Evolutionary conservation across 2,113 vertebrate genomes (phyloP).

Genomic region (Clarias gariepinus): DNA sequence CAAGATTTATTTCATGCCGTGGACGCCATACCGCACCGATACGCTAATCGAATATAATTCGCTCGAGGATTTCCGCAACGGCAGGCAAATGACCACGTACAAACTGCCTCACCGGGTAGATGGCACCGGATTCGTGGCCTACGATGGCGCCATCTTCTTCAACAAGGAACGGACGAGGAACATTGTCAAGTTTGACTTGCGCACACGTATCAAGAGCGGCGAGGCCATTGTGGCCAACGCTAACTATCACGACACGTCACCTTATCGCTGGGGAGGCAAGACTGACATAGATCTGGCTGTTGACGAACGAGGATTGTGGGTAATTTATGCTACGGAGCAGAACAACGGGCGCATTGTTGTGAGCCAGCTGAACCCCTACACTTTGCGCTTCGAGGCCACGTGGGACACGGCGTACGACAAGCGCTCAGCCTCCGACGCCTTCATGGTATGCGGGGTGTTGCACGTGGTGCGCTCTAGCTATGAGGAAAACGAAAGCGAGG

Average conservation of each 20-base stretch:
- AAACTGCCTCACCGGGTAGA: slow-evolving; percentile 97
- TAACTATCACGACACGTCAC: slow-evolving; percentile 98
- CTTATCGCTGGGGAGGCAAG: slow-evolving; percentile 97
- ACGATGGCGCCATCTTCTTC: slow-evolving; percentile 96
- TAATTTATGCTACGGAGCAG: slow-evolving; percentile 96
- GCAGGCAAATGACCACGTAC: slow-evolving; percentile 91
- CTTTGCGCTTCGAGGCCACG: slow-evolving; percentile 92
- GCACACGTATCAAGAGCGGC: slow-evolving; percentile 97
- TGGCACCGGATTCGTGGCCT: slow-evolving; percentile 96
- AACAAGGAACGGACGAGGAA: slow-evolving; percentile 97
- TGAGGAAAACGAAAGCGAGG: slow-evolving; percentile 93
- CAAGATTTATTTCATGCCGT: slow-evolving; percentile 99
- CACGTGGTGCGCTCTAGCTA: slow-evolving; percentile 95
- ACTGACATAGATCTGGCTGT: slow-evolving; percentile 96
- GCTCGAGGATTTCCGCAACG: slow-evolving; percentile 89
- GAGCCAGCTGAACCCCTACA: slow-evolving; percentile 96
- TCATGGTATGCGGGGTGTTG: slow-evolving; percentile 96
- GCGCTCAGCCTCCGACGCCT: slow-evolving; percentile 94
- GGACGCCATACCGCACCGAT: slow-evolving; percentile 97
- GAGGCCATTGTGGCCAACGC: slow-evolving; percentile 98
- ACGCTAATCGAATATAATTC: slow-evolving; percentile 93
- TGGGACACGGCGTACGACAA: slow-evolving; percentile 97
- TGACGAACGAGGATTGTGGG: slow-evolving; percentile 95
- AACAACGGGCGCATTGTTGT: slow-evolving; percentile 97
- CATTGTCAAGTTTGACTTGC: slow-evolving; percentile 96